Evolutionary conservation across 1,140 invertebrate species (phyloP), one percentile per base, ranked within the genome.

Genomic region (Drosophila kikkawai): DNA sequence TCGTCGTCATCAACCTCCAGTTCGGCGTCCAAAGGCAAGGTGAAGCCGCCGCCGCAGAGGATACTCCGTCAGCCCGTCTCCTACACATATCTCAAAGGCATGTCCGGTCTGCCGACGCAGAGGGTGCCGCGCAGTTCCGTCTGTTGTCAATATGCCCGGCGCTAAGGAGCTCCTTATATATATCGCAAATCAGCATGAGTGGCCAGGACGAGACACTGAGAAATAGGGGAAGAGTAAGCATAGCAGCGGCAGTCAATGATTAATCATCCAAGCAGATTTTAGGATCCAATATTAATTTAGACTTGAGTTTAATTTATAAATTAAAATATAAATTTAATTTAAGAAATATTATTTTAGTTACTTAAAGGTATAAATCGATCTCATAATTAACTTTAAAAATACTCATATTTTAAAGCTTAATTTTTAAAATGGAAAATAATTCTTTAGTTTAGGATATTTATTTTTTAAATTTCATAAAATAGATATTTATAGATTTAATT

Each of bases 81-180:
- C 0, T 97, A 97, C 91, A 96, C 95, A 4, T 97, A 97, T 88
- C 95, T 97, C 2, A 95, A 95, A 66, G 96, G 96, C 44, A 93
- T 96, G 51, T 97, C 96, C 3, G 96, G 96, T 2, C 92, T 97
- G 17, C 96, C 96, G 1, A 97, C 96, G 3, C 96, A 96, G 86
- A 94, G 96, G 80, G 95, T 97, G 5, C 96, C 96, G 0, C 94
- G 95, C 51, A 94, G 93, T 39, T 83, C 93, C 1, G 79, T 91
- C 15, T 92, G 92, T 50, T 93, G 91, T 55, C 88, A 91, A 19
- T 91, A 93, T 45, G 79, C 92, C 6, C 84, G 92, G 58, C 91
- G 93, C 55, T 93, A 92, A 67, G 81, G 36, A 45, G 29, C 17
- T 44, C 48, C 13, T 13, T 19, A 15, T 4, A 15, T 7, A 9